Evolutionary conservation across 1,140 invertebrate species (phyloP).

Genomic region (Acromyrmex heyeri): DNA sequence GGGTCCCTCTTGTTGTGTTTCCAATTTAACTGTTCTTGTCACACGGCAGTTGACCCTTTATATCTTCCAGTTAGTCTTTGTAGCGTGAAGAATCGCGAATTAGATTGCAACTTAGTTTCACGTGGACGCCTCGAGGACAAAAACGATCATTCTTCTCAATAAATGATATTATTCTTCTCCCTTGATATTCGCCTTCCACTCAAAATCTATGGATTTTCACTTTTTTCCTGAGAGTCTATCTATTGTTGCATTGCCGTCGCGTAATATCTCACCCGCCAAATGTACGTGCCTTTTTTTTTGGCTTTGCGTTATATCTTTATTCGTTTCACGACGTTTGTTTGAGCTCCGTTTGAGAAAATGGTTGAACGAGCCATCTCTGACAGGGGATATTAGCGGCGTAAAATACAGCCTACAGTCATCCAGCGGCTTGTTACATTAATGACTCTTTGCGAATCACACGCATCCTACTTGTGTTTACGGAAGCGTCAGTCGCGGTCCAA

Average conservation of each 20-base stretch:
- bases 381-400: neutral
- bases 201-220: conserved; percentile 15
- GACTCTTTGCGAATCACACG: neutral
- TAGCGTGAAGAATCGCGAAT: conserved; percentile 77
- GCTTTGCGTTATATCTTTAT: conserved; percentile 33
- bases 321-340: neutral
- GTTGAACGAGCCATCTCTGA: neutral
- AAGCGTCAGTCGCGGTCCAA: conserved; percentile 23
- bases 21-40: conserved; percentile 71
- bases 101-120: conserved; percentile 61
- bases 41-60: conserved; percentile 75
- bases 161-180: conserved; percentile 28
- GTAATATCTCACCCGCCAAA: neutral
- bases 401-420: conserved; percentile 16
- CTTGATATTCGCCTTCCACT: conserved; percentile 20
- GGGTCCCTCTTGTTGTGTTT: conserved; percentile 49
- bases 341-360: neutral
- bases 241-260: neutral
- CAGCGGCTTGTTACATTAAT: conserved; percentile 25
- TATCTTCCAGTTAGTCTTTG: conserved; percentile 20
- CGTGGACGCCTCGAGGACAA: conserved; percentile 34
- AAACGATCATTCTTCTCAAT: conserved; percentile 51
- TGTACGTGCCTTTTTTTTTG: too few relatives aligned
- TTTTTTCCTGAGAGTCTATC: neutral
- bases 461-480: conserved; percentile 29